phyloP scores from a whole-genome alignment of 2,888 invertebrate species.

The Xylota sylvarum region DNA sequence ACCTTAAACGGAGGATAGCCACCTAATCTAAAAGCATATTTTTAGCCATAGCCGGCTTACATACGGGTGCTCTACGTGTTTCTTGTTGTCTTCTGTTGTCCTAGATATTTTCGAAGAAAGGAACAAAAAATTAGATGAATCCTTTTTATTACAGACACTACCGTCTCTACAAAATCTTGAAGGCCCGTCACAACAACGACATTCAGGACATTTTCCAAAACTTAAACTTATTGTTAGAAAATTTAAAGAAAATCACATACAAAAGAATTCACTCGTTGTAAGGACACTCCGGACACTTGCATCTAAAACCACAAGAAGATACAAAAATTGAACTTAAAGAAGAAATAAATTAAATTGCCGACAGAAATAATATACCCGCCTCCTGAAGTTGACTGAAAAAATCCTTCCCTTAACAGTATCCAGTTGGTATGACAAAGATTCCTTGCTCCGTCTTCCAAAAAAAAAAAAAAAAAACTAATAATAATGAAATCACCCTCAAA shows the following conservation, averaged over 20 bases:
- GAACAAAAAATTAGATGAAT: too few species aligned
- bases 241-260: neutral
- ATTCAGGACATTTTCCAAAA: too few species aligned
- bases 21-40: too few species aligned
- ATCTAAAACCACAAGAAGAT: conserved; percentile 4
- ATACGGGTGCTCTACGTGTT: too few species aligned
- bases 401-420: conserved; percentile 5
- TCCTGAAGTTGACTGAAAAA: conserved; percentile 13
- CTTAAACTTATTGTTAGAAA: too few species aligned
- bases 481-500: conserved; percentile 70
- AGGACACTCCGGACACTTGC: conserved; percentile 26
- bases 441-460: conserved; percentile 15
- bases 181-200: too few species aligned
- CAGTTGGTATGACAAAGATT: conserved; percentile 18
- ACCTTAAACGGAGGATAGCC: too few species aligned
- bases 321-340: conserved; percentile 6
- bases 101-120: too few species aligned
- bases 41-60: too few species aligned
- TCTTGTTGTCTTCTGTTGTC: too few species aligned
- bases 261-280: conserved; percentile 21
- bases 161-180: too few species aligned
- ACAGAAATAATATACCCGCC: conserved; percentile 39
- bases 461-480: conserved; percentile 40
- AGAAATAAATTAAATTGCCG: conserved; percentile 53
- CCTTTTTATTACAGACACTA: too few species aligned